Evolutionary conservation across 2,888 invertebrate species (phyloP).

Genomic region (Eupsilia transversa): DNA sequence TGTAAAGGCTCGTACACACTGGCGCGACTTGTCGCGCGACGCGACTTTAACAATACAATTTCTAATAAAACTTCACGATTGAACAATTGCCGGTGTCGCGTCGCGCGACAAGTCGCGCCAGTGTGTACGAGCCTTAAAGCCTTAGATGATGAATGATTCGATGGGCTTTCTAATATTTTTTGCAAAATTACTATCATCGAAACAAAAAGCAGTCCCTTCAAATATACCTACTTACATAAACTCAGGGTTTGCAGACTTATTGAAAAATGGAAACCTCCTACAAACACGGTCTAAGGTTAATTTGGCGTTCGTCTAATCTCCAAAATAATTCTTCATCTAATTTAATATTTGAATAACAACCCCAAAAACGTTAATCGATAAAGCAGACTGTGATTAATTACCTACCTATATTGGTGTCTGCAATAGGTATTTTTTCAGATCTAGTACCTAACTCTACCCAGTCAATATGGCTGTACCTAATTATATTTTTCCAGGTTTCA

Average conservation of each 20-base stretch:
- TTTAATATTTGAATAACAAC: neutral
- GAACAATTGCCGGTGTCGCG: too few relatives aligned
- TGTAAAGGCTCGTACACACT: too few relatives aligned
- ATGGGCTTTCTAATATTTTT: neutral
- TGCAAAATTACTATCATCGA: too few relatives aligned
- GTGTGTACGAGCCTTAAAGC: too few relatives aligned
- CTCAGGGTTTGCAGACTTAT: too few relatives aligned
- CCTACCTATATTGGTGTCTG: too few relatives aligned
- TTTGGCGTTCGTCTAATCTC: constrained; percentile 3
- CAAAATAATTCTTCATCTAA: constrained; percentile 3
- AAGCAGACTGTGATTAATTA: neutral
- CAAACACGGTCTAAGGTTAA: neutral
- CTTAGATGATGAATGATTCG: neutral
- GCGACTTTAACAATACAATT: too few relatives aligned
- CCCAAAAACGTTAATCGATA: neutral
- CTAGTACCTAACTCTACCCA: neutral
- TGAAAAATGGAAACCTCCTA: neutral
- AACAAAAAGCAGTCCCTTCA: neutral
- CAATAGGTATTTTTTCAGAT: neutral
- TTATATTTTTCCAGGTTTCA: neutral
- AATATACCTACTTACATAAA: neutral
- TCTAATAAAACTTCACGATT: too few relatives aligned
- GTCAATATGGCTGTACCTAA: neutral
- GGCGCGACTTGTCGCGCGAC: too few relatives aligned
- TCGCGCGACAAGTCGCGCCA: too few relatives aligned